phyloP scores from a whole-genome alignment of 2,797 vertebrate species.

The Silurus aristotelis region DNA sequence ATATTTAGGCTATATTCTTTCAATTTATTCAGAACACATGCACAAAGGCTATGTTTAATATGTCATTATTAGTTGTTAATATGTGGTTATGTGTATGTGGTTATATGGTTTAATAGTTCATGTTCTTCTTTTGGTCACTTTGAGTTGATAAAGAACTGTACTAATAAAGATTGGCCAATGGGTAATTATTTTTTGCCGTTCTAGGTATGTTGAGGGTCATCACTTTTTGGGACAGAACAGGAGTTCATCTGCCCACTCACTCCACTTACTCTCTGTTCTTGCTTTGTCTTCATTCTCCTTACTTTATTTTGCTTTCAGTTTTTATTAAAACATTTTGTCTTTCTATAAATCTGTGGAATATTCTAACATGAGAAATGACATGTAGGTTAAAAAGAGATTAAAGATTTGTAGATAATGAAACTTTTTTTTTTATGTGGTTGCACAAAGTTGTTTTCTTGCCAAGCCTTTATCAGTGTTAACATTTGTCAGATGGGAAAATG shows the following conservation, averaged over 20 bases:
- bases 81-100: neutral
- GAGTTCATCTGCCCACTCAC: constrained; percentile 20
- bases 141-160: neutral
- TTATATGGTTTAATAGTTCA: constrained; percentile 4
- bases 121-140: neutral
- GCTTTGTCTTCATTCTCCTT: neutral
- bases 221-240: constrained; percentile 11
- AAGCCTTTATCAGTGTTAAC: constrained; percentile 17
- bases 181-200: constrained; percentile 8
- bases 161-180: neutral
- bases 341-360: neutral
- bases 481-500: constrained; percentile 9
- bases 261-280: neutral
- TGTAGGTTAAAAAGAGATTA: constrained; percentile 23
- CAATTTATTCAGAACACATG: constrained; percentile 1
- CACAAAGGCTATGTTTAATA: neutral
- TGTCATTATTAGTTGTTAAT: neutral
- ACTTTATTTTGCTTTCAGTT: neutral
- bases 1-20: neutral
- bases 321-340: neutral
- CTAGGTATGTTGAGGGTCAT: constrained; percentile 1
- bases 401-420: constrained; percentile 3
- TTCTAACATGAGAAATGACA: constrained; percentile 7
- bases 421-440: neutral
- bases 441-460: constrained; percentile 18